A percentile compares a stretch with the other conserved stretches of the same genome.
Conservation (phyloP, 1,140 invertebrate species). For the honey bee (Apis mellifera) region Amel_HAv3.1 CM009944.2:6685501-6686000, state of each 20-base stretch:
- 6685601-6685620: not conserved
- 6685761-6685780: constrained; percentile 41
- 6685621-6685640: constrained; percentile 31
- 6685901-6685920: too few relatives aligned
- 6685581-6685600: not conserved
- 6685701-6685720: constrained; percentile 63
- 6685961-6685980: not conserved
- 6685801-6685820: constrained; percentile 59
- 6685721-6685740: constrained; percentile 24
- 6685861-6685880: constrained; percentile 4
- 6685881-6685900: not conserved
- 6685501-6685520: too few relatives aligned
- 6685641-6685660: not conserved
- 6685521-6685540: too few relatives aligned
- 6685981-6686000: not conserved
- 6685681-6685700: constrained; percentile 62
- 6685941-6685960: too few relatives aligned
- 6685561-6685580: too few relatives aligned
- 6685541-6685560: too few relatives aligned
- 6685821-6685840: constrained; percentile 58
- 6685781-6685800: constrained; percentile 49
- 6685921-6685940: too few relatives aligned
- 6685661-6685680: constrained; percentile 19
- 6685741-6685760: constrained; percentile 42
- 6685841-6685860: constrained; percentile 34